A percentile compares a stretch with the other conserved stretches of the same genome.
These are phyloP conservation scores for Panthera uncia DNA, from an alignment of 2,113 vertebrate species.

Conservation along the genomic window DNA sequence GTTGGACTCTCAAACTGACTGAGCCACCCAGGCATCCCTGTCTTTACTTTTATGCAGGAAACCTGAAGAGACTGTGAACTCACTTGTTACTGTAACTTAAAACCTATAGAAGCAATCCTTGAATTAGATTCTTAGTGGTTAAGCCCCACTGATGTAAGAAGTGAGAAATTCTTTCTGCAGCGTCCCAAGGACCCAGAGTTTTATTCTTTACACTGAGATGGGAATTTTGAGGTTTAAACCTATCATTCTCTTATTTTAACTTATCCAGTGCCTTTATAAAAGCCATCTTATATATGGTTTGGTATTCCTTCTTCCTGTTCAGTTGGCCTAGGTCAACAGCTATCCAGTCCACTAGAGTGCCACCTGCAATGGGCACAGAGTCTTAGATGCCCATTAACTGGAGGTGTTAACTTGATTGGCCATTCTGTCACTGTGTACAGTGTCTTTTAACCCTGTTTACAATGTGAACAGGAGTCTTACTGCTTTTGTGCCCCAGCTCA, in stretches of 20 bases:
- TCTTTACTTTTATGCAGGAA: neutral
- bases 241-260: neutral
- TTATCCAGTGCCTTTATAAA: neutral
- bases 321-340: neutral
- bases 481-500: neutral
- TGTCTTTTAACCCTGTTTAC: neutral
- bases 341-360: neutral
- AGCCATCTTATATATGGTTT: neutral
- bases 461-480: neutral
- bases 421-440: neutral
- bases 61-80: neutral
- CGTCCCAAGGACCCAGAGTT: neutral
- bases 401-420: neutral
- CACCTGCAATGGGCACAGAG: neutral
- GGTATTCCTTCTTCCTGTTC: neutral
- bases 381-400: neutral
- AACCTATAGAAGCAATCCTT: neutral
- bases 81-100: neutral
- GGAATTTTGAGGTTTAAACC: slow-evolving; percentile 1
- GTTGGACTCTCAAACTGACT: too few relatives aligned
- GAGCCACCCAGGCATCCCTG: too few relatives aligned
- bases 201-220: neutral
- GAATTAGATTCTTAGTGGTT: neutral
- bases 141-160: neutral
- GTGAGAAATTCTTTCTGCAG: neutral